These are phyloP conservation scores for Leptonema lineaticorne DNA, from an alignment of 1,140 invertebrate genomes.

Conservation along the genomic window DNA sequence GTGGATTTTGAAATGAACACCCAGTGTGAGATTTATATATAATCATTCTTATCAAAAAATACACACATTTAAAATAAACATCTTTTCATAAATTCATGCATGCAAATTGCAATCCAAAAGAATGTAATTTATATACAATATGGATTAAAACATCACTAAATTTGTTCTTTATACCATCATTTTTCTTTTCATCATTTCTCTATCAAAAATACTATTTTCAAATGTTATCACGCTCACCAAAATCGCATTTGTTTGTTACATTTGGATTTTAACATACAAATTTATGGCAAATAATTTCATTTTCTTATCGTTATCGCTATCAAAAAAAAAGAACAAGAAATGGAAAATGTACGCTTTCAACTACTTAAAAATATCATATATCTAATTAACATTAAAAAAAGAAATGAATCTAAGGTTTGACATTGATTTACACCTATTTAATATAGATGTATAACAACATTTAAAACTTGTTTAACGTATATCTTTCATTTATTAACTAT, in stretches of 20 bases:
- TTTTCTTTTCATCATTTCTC: too few species aligned
- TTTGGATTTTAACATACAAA: background rate
- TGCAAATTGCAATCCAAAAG: constrained; percentile 2
- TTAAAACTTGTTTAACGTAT: background rate
- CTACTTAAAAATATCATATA: background rate
- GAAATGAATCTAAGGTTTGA: constrained; percentile 1
- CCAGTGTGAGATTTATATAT: background rate
- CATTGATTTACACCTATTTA: constrained; percentile 6
- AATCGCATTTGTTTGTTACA: too few species aligned
- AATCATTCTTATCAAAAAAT: constrained; percentile 19
- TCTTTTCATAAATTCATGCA: constrained; percentile 7
- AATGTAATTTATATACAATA: background rate
- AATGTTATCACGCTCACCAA: too few species aligned
- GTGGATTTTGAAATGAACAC: constrained; percentile 12
- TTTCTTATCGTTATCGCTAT: too few species aligned
- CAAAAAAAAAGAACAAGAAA: background rate
- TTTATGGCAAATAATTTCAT: background rate
- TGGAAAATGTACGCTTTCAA: too few species aligned
- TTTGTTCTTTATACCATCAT: too few species aligned
- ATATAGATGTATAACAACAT: constrained; percentile 6
- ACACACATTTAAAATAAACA: constrained; percentile 18
- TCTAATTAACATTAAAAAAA: background rate
- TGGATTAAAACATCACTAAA: background rate
- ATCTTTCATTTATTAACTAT: background rate
- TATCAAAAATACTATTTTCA: background rate